Evolutionary conservation across 2,113 vertebrate species (phyloP), one percentile per base, ranked within the genome.

Genomic region (Rhynchopsitta pachyrhyncha): DNA sequence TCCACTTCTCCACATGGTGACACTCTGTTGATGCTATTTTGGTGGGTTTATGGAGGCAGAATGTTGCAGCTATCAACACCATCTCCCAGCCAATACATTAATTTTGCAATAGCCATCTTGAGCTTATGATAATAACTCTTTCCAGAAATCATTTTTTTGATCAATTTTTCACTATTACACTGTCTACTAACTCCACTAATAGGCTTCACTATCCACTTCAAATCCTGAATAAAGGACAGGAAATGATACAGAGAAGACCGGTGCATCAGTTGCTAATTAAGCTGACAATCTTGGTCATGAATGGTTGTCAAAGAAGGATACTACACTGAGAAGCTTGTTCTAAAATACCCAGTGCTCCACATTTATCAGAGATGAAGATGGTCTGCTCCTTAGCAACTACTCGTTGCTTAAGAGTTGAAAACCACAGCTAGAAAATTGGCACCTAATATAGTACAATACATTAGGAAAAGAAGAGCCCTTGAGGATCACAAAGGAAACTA

Each of bases 401-500:
- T 89, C n/a, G 52, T 82, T 78, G 20, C 60, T 84, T 74, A 74
- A 59, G 55, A 70, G 46, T 66, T 81, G 67, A 86, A 93, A 95
- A 59, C 13, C 28, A 83, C 0, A 0, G 73, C 63, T 81, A 71
- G 86, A 86, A 96, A 91, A 87, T 79, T 90, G 77, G 81, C 42
- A 78, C 20, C 66, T 92, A 92, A 92, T 47, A 70, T 2, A 92
- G 50, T 22, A 71, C 28, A 86, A 81, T 11, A 29, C 68, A 29
- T 79, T 68, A 91, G 52, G 47, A 82, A 89, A 86, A 85, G 73
- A 77, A 92, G 47, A 69, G 52, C 10, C 52, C 86, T 87, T 85
- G 77, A 85, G 78, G 41, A 93, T 57, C 57, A 86, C 86, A 97
- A 85, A 93, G 57, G 83, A 95, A 97, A 63, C 35, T 17, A 91